These are phyloP conservation scores for Sinelater perroti DNA, from an alignment of 2,888 invertebrate genomes.

Conservation along the genomic window DNA sequence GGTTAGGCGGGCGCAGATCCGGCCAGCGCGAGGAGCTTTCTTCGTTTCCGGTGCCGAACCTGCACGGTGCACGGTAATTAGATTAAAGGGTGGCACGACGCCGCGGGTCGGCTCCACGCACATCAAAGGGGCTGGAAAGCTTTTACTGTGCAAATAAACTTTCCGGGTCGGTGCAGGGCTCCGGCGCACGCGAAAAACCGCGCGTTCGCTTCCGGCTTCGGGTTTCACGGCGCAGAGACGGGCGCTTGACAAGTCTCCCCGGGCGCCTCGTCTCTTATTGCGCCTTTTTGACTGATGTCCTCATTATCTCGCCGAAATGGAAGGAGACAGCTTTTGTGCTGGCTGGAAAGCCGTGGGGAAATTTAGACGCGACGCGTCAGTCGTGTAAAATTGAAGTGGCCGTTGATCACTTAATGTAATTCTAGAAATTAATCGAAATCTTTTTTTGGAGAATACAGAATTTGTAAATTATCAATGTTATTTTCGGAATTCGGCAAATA, in stretches of 20 bases:
- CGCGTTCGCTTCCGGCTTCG: conserved; percentile 6
- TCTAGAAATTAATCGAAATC: too few species aligned
- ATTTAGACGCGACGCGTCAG: too few species aligned
- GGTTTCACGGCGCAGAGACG: conserved; percentile 11
- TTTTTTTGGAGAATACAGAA: too few species aligned
- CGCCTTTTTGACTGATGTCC: conserved; percentile 26
- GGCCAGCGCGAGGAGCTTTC: neutral
- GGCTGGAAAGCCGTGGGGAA: too few species aligned
- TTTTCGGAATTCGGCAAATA: too few species aligned
- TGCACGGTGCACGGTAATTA: neutral
- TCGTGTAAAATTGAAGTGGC: too few species aligned
- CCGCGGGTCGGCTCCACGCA: too few species aligned
- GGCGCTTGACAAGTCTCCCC: conserved; percentile 16
- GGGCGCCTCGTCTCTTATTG: conserved; percentile 8
- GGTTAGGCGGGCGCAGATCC: neutral
- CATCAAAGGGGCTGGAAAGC: neutral
- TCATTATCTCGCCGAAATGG: conserved; percentile 24
- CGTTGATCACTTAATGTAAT: too few species aligned
- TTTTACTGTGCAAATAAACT: conserved; percentile 1
- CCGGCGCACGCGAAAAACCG: conserved; percentile 3
- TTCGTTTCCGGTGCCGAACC: neutral
- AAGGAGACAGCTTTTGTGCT: too few species aligned
- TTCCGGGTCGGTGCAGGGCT: conserved; percentile 5
- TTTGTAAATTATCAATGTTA: too few species aligned
- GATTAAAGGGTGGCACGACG: conserved; percentile 5